A percentile compares a stretch with the other conserved stretches of the same genome.
phyloP scores from a whole-genome alignment of 2,797 vertebrate genomes.

The Clarias pachynema region DNA sequence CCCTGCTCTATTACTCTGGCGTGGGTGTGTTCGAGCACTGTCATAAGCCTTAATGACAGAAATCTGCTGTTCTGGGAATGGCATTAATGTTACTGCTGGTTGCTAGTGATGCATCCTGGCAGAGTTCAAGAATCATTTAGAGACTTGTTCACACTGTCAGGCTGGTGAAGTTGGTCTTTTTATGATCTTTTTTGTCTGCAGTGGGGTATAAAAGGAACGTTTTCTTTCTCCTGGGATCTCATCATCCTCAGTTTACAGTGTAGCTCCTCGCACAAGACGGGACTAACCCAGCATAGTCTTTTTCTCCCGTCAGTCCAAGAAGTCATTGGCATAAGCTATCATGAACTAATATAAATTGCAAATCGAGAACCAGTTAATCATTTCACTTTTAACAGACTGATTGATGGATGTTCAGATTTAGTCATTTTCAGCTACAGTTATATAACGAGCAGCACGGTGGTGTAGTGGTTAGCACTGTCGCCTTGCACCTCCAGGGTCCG shows the following conservation, averaged over 20 bases:
- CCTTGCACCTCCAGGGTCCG: too few relatives aligned
- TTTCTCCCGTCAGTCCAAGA: background rate
- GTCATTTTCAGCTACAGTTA: background rate
- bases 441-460: too few relatives aligned
- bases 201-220: background rate
- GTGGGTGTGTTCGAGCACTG: constrained; percentile 21
- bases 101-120: constrained; percentile 10
- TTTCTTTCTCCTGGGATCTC: background rate
- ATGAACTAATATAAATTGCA: background rate
- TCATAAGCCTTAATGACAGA: constrained; percentile 22
- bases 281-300: background rate
- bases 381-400: background rate
- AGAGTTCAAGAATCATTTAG: constrained; percentile 17
- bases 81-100: constrained; percentile 1
- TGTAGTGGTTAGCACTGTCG: too few relatives aligned
- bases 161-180: constrained; percentile 6
- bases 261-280: background rate
- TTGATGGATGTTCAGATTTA: too few relatives aligned
- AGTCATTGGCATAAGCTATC: background rate
- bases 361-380: background rate
- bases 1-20: background rate
- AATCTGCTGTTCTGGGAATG: constrained; percentile 15
- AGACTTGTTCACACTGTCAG: constrained; percentile 1
- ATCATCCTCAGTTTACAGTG: background rate
- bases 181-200: background rate